A percentile compares a stretch with the other conserved stretches of the same genome.
Evolutionary conservation across 2,888 invertebrate genomes (phyloP).

Genomic region (Elegia similella): DNA sequence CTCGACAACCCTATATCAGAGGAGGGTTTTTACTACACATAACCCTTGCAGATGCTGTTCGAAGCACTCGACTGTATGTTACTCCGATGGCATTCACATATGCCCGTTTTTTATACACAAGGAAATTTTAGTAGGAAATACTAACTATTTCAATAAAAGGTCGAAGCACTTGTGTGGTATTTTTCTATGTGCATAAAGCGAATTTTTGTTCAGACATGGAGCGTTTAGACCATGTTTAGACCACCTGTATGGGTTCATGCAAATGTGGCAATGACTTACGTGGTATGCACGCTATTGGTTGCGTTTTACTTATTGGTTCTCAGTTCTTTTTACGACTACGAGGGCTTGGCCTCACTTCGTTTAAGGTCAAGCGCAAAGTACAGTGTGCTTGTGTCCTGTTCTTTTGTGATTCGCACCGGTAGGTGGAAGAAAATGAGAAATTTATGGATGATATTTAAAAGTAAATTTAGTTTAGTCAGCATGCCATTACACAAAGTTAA

Average conservation of each 20-base stretch:
- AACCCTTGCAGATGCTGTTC: conserved; percentile 18
- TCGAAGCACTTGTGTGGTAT: conserved; percentile 10
- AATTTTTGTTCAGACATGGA: neutral
- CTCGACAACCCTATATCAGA: neutral
- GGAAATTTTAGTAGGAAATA: conserved; percentile 3
- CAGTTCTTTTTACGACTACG: neutral
- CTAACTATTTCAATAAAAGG: conserved; percentile 6
- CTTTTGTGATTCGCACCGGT: too few species aligned
- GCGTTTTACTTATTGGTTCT: neutral
- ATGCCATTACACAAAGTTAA: too few species aligned
- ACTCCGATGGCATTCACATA: conserved; percentile 10
- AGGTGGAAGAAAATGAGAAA: too few species aligned
- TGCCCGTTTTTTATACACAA: conserved; percentile 10
- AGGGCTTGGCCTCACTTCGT: too few species aligned
- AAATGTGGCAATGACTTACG: conserved; percentile 1
- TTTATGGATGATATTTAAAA: too few species aligned
- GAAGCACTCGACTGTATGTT: conserved; percentile 12
- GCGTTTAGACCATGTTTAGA: neutral
- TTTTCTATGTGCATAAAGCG: conserved; percentile 4
- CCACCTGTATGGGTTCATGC: conserved; percentile 8
- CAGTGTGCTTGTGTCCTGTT: too few species aligned
- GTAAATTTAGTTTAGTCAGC: too few species aligned
- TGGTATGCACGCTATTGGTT: neutral
- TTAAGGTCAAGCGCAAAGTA: too few species aligned
- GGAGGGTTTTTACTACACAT: conserved; percentile 10